These are phyloP conservation scores for Rhopilema esculentum DNA, from an alignment of 30 jellyfish, hydroid and myxozoan species.

Conservation along the genomic window DNA sequence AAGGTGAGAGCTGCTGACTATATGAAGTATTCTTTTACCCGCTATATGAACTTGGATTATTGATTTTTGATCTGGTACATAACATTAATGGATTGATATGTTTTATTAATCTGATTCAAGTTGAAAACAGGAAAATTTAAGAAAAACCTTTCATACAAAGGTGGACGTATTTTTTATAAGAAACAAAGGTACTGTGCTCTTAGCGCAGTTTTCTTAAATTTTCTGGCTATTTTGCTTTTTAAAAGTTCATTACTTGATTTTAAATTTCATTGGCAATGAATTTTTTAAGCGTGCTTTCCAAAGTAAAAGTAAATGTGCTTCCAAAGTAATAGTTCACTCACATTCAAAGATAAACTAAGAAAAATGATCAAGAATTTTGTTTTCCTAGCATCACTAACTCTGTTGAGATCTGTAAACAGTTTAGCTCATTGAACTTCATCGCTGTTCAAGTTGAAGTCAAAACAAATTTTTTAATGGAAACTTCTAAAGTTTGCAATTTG, in stretches of 20 bases:
- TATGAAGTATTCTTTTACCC: background rate
- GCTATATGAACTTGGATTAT: background rate
- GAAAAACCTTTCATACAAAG: background rate
- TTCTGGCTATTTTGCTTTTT: too few relatives aligned
- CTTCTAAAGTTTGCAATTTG: background rate
- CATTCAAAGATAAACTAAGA: background rate
- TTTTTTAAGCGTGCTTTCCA: too few relatives aligned
- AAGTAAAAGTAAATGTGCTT: too few relatives aligned
- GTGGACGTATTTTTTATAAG: too few relatives aligned
- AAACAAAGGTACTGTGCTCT: too few relatives aligned
- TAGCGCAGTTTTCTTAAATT: too few relatives aligned
- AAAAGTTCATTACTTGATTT: too few relatives aligned
- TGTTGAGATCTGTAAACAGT: background rate
- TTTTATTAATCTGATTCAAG: background rate
- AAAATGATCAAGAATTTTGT: background rate
- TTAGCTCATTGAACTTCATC: background rate
- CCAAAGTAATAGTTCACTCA: background rate
- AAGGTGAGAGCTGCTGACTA: background rate
- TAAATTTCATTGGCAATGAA: too few relatives aligned
- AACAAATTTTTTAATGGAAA: background rate
- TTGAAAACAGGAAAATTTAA: background rate
- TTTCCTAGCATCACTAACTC: background rate
- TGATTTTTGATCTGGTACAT: background rate
- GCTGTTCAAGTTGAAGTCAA: background rate
- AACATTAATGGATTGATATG: background rate